phyloP scores from a whole-genome alignment of 2,888 invertebrate genomes.

The Xanthorhoe spadicearia region DNA sequence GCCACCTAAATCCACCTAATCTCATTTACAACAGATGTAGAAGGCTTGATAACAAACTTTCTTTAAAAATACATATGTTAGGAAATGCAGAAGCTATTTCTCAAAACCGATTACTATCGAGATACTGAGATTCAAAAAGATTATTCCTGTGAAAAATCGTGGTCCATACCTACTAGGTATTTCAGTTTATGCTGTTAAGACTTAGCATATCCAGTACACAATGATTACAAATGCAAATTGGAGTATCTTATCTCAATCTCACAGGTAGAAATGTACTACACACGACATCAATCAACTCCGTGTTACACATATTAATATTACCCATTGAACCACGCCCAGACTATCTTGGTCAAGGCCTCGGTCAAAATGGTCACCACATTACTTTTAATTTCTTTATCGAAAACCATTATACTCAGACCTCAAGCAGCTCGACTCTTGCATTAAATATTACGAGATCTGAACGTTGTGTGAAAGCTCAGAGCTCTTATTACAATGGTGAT shows the following conservation, averaged over 20 bases:
- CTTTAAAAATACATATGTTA: too few species aligned
- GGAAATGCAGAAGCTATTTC: too few species aligned
- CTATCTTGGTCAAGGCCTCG: conserved; percentile 71
- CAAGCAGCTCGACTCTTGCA: neutral
- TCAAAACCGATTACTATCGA: too few species aligned
- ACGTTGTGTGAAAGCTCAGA: conserved; percentile 22
- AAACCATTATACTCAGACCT: conserved; percentile 16
- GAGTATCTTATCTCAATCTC: conserved; percentile 31
- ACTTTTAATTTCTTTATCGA: conserved; percentile 55
- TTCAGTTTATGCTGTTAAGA: neutral
- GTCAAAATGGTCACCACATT: conserved; percentile 57
- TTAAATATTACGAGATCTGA: conserved; percentile 1
- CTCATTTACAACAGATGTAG: too few species aligned
- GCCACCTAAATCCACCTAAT: too few species aligned
- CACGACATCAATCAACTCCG: conserved; percentile 41
- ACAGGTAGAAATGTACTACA: conserved; percentile 28
- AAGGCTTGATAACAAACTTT: too few species aligned
- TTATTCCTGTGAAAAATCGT: too few species aligned
- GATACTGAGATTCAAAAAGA: too few species aligned
- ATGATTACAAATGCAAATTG: conserved; percentile 31
- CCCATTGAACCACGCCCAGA: conserved; percentile 56
- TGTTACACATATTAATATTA: conserved; percentile 40
- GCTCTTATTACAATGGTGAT: conserved; percentile 28
- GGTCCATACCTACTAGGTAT: neutral
- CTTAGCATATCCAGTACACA: neutral